These are phyloP conservation scores for Spinibarbus caldwelli DNA, from an alignment of 2,797 vertebrate species.

Conservation along the genomic window DNA sequence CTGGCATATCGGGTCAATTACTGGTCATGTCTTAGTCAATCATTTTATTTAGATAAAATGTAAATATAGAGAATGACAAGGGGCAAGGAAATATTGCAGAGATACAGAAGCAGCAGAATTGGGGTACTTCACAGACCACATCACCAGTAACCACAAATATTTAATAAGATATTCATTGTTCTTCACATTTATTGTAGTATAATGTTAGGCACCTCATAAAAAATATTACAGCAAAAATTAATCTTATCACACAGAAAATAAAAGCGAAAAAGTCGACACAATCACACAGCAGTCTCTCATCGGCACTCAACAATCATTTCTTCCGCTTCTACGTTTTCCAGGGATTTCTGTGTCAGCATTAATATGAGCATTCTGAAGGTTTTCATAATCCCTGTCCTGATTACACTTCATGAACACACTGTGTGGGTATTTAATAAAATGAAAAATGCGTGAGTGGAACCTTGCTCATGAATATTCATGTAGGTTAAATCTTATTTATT, in stretches of 20 bases:
- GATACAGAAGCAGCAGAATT: no score
- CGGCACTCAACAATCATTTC: constrained; percentile 26
- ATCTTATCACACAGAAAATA: constrained; percentile 26
- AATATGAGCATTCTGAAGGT: constrained; percentile 62
- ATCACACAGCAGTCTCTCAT: constrained; percentile 24
- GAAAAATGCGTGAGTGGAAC: constrained; percentile 32
- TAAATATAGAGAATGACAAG: neutral
- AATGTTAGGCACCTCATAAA: constrained; percentile 15
- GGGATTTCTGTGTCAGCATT: constrained; percentile 47
- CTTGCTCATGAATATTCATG: constrained; percentile 52
- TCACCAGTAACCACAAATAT: neutral
- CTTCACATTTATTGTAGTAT: neutral
- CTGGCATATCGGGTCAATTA: neutral
- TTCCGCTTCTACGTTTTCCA: constrained; percentile 25
- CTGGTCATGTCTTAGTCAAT: neutral
- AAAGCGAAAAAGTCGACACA: constrained; percentile 9
- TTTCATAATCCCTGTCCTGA: constrained; percentile 61
- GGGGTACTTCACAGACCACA: neutral
- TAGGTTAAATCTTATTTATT: constrained; percentile 50
- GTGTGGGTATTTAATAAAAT: constrained; percentile 50
- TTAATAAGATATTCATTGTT: constrained; percentile 12
- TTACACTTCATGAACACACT: constrained; percentile 46
- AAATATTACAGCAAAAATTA: constrained; percentile 22
- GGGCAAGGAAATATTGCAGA: neutral
- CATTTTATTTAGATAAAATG: neutral